Conservation (phyloP, 1,140 invertebrate genomes). For the Acromyrmex heyeri region DNA sequence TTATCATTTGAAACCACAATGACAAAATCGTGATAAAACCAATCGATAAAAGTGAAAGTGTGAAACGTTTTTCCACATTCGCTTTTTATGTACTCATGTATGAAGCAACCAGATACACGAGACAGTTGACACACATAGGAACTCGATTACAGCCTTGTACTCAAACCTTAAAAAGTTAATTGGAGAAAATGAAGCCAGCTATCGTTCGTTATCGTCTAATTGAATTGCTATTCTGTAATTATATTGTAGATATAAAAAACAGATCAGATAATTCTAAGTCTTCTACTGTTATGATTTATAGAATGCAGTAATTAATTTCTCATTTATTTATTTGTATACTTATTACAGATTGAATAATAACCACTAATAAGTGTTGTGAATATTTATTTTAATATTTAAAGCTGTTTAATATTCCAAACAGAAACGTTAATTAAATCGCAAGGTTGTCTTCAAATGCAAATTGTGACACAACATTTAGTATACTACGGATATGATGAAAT, state of each 20-base stretch:
- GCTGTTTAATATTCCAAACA: not conserved
- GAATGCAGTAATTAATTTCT: constrained; percentile 4
- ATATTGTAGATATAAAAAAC: not conserved
- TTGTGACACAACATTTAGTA: constrained; percentile 26
- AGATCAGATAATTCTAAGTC: not conserved
- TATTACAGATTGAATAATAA: not conserved
- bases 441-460: not conserved
- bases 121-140: not conserved
- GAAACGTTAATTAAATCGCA: not conserved
- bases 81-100: not conserved
- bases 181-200: constrained; percentile 33
- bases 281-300: not conserved
- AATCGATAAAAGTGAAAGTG: constrained; percentile 18
- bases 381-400: constrained; percentile 7
- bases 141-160: not conserved
- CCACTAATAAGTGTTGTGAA: not conserved
- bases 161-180: constrained; percentile 31
- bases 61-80: not conserved
- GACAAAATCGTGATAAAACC: not conserved
- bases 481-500: not conserved
- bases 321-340: not conserved
- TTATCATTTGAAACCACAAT: not conserved
- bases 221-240: constrained; percentile 6
- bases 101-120: not conserved
- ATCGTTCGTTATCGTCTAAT: constrained; percentile 6